Conservation (phyloP, 2,888 invertebrate genomes). For the Mimas tiliae region DNA sequence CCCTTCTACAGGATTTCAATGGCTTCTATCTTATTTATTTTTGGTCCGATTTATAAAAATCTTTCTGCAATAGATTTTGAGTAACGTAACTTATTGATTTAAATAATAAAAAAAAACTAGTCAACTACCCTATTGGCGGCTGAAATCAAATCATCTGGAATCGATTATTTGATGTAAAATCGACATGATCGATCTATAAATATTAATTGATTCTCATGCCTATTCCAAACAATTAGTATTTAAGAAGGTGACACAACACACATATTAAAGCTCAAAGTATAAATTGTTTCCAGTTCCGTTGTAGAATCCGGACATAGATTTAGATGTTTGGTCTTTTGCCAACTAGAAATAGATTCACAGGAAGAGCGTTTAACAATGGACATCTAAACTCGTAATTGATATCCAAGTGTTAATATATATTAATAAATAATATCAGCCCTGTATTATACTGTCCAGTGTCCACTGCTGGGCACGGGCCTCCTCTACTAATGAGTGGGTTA, state of each 20-base stretch:
- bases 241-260: not conserved
- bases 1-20: no score
- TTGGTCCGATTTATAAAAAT: no score
- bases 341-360: not conserved
- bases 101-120: not conserved
- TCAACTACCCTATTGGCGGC: no score
- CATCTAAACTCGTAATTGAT: not conserved
- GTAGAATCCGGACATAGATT: not conserved
- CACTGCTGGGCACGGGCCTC: no score
- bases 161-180: not conserved
- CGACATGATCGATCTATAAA: not conserved
- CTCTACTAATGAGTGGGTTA: no score
- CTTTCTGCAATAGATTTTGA: no score
- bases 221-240: no score
- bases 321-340: not conserved
- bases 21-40: no score
- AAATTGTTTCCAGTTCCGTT: not conserved
- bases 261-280: not conserved
- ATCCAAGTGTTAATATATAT: not conserved
- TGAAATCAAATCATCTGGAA: not conserved
- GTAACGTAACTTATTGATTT: no score
- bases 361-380: not conserved
- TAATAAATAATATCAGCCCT: not conserved
- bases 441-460: no score
- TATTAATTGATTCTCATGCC: no score